These are phyloP conservation scores for Stenolophus ochropezus DNA, from an alignment of 2,888 invertebrate genomes.

Conservation along the genomic window DNA sequence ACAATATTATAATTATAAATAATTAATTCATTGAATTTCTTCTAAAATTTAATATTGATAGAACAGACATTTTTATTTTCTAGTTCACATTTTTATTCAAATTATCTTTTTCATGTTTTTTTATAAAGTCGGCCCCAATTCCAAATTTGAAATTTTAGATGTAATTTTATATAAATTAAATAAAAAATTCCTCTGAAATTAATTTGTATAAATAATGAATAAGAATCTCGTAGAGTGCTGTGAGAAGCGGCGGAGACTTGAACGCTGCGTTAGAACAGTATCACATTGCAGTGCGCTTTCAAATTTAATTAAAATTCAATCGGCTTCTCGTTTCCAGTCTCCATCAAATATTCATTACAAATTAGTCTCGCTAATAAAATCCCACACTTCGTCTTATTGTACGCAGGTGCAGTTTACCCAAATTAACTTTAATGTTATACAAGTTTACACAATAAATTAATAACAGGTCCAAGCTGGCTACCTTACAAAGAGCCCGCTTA, in stretches of 20 bases:
- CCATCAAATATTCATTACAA: constrained; percentile 32
- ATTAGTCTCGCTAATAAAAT: constrained; percentile 32
- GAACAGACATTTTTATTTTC: no score
- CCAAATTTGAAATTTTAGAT: no score
- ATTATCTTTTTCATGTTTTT: no score
- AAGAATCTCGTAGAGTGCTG: neutral
- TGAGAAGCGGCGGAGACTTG: constrained; percentile 25
- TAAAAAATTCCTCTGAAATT: no score
- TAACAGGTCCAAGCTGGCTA: constrained; percentile 42
- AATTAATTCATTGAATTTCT: no score
- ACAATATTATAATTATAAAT: no score
- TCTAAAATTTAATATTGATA: no score
- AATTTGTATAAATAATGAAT: neutral
- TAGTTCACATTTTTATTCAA: no score
- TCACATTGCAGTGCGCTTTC: neutral
- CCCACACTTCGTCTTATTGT: constrained; percentile 17
- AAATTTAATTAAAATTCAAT: constrained; percentile 35
- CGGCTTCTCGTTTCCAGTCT: constrained; percentile 24
- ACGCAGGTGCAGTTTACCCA: constrained; percentile 39
- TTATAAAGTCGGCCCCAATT: no score
- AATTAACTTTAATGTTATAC: constrained; percentile 27
- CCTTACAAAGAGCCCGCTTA: constrained; percentile 50
- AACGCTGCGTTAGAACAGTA: constrained; percentile 35
- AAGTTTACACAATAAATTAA: constrained; percentile 52
- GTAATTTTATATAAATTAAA: no score